Evolutionary conservation across 2,888 invertebrate genomes (phyloP).

Genomic region (Acanthopleura granulata): DNA sequence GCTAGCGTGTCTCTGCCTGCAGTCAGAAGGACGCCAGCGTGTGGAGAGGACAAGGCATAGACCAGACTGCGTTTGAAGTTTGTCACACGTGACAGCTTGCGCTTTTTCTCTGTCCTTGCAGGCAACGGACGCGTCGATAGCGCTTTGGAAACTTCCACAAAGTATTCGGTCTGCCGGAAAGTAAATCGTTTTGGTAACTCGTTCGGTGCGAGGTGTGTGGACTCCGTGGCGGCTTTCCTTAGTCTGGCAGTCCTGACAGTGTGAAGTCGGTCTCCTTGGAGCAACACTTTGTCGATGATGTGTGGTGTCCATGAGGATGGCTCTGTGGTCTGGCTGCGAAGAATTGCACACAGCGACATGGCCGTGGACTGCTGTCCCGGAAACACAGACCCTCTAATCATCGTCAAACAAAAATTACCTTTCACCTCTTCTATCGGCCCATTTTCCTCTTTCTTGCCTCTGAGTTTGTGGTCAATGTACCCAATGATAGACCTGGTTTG

Average conservation of each 20-base stretch:
- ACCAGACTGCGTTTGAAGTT: too few species aligned
- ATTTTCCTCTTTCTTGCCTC: too few species aligned
- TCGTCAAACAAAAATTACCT: not conserved
- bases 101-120: too few species aligned
- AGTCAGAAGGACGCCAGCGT: not conserved
- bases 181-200: not conserved
- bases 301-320: not conserved
- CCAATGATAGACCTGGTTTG: too few species aligned
- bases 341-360: not conserved
- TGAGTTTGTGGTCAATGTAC: too few species aligned
- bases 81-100: too few species aligned
- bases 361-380: not conserved
- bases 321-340: not conserved
- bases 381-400: not conserved
- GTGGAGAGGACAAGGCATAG: too few species aligned
- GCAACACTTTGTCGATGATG: not conserved
- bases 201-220: not conserved
- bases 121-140: too few species aligned
- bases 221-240: not conserved
- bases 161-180: not conserved
- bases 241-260: not conserved
- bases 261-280: not conserved
- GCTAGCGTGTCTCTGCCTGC: not conserved
- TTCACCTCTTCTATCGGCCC: not conserved
- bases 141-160: too few species aligned